These are phyloP conservation scores for Lamprotornis superbus DNA, from an alignment of 2,113 vertebrate species.

Conservation along the genomic window DNA sequence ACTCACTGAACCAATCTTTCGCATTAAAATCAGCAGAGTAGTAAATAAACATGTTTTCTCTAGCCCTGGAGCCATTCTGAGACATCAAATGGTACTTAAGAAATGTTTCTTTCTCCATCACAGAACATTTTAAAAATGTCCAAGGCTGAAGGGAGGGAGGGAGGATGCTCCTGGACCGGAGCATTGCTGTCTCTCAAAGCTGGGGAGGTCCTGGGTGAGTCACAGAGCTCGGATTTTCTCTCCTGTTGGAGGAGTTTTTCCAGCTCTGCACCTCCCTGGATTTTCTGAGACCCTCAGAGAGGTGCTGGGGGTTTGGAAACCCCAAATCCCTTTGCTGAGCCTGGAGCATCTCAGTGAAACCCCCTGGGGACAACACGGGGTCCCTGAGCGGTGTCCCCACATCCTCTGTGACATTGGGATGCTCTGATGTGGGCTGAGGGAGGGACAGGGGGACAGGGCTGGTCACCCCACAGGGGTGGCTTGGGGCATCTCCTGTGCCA, in stretches of 20 bases:
- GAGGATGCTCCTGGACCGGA: neutral
- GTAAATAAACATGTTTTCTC: slow-evolving; percentile 66
- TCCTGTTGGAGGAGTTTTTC: neutral
- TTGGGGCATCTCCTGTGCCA: neutral
- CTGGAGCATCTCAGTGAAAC: accelerated
- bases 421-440: accelerated
- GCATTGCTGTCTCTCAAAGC: neutral
- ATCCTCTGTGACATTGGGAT: accelerated
- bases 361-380: accelerated
- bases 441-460: neutral
- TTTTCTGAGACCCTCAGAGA: neutral
- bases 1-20: slow-evolving; percentile 28
- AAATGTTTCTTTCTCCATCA: slow-evolving; percentile 57
- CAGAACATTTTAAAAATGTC: neutral
- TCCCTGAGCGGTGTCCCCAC: accelerated
- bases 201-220: neutral
- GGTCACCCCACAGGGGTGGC: neutral
- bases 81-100: slow-evolving; percentile 60
- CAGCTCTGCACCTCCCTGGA: neutral
- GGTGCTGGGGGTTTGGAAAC: neutral
- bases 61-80: slow-evolving; percentile 24
- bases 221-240: neutral
- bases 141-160: slow-evolving; percentile 19
- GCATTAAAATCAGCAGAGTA: slow-evolving; percentile 45
- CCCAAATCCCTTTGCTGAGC: accelerated